Conservation (phyloP, 64 coral and sea anemone species). For the Montipora capricornis region DNA sequence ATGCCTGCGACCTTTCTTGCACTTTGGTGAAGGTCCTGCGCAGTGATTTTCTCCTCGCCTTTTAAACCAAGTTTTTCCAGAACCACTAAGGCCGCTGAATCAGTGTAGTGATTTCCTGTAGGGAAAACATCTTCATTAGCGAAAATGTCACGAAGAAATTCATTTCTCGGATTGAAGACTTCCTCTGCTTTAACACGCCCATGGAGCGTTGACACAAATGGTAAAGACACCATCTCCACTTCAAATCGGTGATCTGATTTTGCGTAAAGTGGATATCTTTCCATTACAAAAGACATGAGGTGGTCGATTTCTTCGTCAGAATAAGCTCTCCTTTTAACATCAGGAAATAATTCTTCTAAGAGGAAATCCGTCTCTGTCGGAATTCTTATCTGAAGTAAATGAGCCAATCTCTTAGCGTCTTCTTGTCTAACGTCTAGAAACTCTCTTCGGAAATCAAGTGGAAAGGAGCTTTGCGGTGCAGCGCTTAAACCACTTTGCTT, state of each 20-base stretch:
- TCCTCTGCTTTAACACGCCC: neutral
- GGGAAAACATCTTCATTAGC: constrained; percentile 60
- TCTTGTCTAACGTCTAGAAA: constrained; percentile 13
- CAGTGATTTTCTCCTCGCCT: constrained; percentile 25
- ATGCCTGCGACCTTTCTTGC: constrained; percentile 32
- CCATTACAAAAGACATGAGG: constrained; percentile 54
- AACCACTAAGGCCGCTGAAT: neutral
- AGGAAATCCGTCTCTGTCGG: neutral
- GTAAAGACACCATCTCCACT: constrained; percentile 8
- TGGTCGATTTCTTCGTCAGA: constrained; percentile 15
- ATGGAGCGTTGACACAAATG: constrained; percentile 22
- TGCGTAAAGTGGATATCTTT: constrained; percentile 58
- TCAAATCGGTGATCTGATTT: constrained; percentile 2
- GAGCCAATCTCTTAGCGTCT: neutral
- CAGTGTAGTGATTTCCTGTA: neutral
- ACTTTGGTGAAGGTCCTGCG: constrained; percentile 62
- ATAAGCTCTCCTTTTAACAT: neutral
- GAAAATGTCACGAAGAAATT: constrained; percentile 3
- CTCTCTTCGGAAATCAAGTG: neutral
- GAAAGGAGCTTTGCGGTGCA: neutral
- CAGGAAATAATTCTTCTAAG: constrained; percentile 13
- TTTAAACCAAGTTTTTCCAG: constrained; percentile 64
- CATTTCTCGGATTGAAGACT: constrained; percentile 42
- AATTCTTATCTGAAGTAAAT: neutral
- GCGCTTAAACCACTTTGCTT: neutral